Base-by-base conservation (phyloP, 1,140 invertebrate species). In the Meloidogyne chitwoodi region DNA sequence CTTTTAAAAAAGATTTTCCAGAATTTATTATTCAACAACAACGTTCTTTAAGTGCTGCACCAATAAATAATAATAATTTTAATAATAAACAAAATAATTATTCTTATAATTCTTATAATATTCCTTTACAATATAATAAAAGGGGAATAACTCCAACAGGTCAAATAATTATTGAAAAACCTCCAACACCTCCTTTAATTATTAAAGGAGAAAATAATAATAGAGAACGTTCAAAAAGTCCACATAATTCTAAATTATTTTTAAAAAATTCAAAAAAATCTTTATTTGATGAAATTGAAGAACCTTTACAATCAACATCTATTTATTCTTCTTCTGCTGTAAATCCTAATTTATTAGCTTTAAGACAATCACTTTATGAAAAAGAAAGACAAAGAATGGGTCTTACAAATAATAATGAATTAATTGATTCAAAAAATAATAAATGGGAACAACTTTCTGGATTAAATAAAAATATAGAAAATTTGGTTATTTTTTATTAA, bases 171-270 rank as follows among this genome's bases (percentile, higher is more conserved):
- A 76, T 79, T 29, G 63, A 61, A 34, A 85, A 87, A 73, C 84
- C 84, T 14, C 84, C 84, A 29, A 87, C 84, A 26, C 84, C 84
- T 16, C 84, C 84, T 16, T 84, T 84, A 38, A 26, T 16, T 22
- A 24, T 29, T 74, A 27, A 24, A 19, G 29, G 80, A 12, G 79
- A 77, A 6, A 76, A 82, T n/a, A n/a, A n/a, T n/a, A n/a, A n/a
- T 22, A 63, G 81, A 44, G 78, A 72, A 24, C 68, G 77, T 22
- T 77, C 73, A 63, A 66, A 48, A 62, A 77, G 74, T 41, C 62
- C 76, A 31, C 34, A 75, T 41, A 62, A 29, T 27, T 56, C 48
- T n/a, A 67, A 76, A 41, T 24, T 68, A 44, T 19, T 67, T 61
- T 22, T 64, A 10, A 65, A 44, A 34, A 38, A 22, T 24, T 68